Percentiles rank a stretch among this genome's conserved stretches.
Conservation (phyloP, 2,797 vertebrate genomes). For the Arctocebus calabarensis region DNA sequence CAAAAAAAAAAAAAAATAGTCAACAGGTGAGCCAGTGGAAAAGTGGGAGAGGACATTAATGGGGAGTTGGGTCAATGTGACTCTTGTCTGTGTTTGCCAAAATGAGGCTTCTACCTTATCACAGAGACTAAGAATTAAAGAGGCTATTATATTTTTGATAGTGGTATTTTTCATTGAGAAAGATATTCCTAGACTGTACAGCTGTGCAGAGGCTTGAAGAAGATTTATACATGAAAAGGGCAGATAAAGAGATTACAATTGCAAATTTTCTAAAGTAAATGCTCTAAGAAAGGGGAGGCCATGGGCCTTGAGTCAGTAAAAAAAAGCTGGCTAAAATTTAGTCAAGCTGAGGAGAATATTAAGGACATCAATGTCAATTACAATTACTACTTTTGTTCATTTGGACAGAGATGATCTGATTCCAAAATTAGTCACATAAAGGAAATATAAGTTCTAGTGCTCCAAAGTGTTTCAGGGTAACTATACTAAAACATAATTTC, state of each 20-base stretch:
- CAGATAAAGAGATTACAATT: neutral
- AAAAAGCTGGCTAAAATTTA: neutral
- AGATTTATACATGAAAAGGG: neutral
- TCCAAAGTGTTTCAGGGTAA: neutral
- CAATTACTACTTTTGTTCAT: neutral
- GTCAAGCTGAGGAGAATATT: neutral
- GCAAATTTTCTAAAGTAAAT: neutral
- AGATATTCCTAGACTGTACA: neutral
- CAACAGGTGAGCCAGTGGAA: neutral
- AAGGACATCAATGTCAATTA: neutral
- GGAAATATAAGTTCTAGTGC: neutral
- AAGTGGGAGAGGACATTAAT: neutral
- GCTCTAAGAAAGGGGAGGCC: neutral
- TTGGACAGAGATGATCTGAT: neutral
- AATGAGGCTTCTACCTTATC: neutral
- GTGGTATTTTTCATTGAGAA: neutral
- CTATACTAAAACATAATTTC: no score
- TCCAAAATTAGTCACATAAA: neutral
- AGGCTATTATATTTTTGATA: neutral
- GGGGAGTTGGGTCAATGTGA: neutral
- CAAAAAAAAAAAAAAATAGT: neutral
- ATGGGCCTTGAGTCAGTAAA: no score
- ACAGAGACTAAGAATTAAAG: neutral
- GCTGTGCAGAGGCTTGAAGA: neutral
- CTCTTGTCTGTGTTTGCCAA: neutral